These are phyloP conservation scores for Euproctis similis DNA, from an alignment of 2,888 invertebrate species.

Conservation along the genomic window DNA sequence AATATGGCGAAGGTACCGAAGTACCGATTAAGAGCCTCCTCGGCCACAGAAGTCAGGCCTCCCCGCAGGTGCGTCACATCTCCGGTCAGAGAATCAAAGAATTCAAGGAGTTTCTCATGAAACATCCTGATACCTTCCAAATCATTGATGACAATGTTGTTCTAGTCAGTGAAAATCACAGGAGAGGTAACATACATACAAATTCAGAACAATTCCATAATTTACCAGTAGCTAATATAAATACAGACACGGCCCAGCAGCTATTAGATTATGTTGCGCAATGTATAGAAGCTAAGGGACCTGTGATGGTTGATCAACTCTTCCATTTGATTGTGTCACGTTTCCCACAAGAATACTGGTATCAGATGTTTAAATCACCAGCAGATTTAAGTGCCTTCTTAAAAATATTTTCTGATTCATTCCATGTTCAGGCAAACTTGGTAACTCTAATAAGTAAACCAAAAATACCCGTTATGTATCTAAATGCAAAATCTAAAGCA, in stretches of 20 bases:
- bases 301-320: constrained; percentile 89
- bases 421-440: constrained; percentile 94
- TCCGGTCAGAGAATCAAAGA: constrained; percentile 95
- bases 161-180: constrained; percentile 81
- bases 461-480: constrained; percentile 79
- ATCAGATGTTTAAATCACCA: constrained; percentile 92
- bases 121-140: constrained; percentile 89
- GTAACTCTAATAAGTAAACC: constrained; percentile 88
- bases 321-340: constrained; percentile 87
- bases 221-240: constrained; percentile 85
- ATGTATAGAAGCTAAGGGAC: constrained; percentile 87
- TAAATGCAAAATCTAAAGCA: constrained; percentile 66
- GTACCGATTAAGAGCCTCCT: constrained; percentile 97
- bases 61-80: constrained; percentile 97
- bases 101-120: constrained; percentile 90
- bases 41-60: constrained; percentile 97
- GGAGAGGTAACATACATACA: constrained; percentile 79
- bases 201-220: constrained; percentile 80
- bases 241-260: constrained; percentile 88
- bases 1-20: constrained; percentile 96
- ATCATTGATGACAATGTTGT: constrained; percentile 91
- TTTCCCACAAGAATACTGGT: constrained; percentile 86
- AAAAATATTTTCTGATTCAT: constrained; percentile 94
- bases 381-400: constrained; percentile 93
- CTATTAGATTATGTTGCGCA: constrained; percentile 88